These are phyloP conservation scores for Neoitamus cyanurus DNA, from an alignment of 2,888 invertebrate species.

Conservation along the genomic window DNA sequence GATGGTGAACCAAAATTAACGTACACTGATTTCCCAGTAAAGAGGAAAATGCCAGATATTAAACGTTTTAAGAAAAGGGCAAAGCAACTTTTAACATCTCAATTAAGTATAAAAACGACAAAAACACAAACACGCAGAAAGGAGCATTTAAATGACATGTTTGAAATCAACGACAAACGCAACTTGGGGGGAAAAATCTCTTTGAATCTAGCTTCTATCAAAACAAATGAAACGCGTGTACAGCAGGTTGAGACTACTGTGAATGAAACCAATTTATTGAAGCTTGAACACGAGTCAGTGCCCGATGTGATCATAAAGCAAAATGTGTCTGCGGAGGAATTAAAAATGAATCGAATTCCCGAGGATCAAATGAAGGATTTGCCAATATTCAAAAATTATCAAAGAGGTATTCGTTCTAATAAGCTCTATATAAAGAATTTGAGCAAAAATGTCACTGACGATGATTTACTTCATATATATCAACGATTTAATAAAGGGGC, in stretches of 20 bases:
- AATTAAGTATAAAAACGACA: background rate
- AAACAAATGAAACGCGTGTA: constrained; percentile 12
- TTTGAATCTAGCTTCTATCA: constrained; percentile 54
- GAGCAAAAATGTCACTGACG: constrained; percentile 79
- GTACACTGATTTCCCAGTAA: constrained; percentile 52
- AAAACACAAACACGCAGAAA: background rate
- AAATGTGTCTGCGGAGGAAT: constrained; percentile 68
- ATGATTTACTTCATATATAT: constrained; percentile 81
- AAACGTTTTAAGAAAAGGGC: constrained; percentile 58
- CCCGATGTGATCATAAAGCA: background rate
- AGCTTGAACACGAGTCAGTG: background rate
- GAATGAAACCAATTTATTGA: background rate
- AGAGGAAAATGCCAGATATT: constrained; percentile 49
- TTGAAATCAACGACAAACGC: constrained; percentile 48
- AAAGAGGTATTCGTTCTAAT: constrained; percentile 81
- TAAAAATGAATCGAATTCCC: constrained; percentile 76
- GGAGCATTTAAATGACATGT: constrained; percentile 39
- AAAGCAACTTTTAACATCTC: constrained; percentile 55
- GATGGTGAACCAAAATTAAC: constrained; percentile 53
- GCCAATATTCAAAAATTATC: constrained; percentile 88
- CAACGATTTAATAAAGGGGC: constrained; percentile 70
- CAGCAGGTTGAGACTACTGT: background rate
- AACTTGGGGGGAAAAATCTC: constrained; percentile 56
- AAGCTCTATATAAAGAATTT: constrained; percentile 94
- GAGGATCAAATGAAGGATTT: constrained; percentile 77